Conservation (phyloP, 2,888 invertebrate genomes). For the Tridacna gigas region DNA sequence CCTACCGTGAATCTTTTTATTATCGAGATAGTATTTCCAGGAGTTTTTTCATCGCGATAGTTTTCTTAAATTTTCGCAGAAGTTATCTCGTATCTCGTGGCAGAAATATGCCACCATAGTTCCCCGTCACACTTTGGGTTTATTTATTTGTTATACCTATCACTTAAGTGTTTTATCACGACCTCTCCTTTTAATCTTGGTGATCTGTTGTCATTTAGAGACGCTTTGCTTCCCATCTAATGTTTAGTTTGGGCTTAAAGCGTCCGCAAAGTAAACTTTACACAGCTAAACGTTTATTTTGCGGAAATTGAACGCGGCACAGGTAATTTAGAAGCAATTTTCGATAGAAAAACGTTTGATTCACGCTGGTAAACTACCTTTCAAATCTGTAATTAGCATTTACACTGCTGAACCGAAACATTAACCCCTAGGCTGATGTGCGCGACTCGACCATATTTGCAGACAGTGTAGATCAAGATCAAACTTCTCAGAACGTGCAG, state of each 20-base stretch:
- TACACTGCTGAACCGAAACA: no score
- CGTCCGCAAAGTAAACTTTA: neutral
- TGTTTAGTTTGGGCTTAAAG: slow-evolving; percentile 7
- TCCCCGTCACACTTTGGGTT: neutral
- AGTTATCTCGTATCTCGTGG: no score
- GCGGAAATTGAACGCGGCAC: neutral
- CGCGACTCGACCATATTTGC: no score
- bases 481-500: no score
- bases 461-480: no score
- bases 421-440: no score
- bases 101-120: no score
- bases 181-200: neutral
- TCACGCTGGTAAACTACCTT: neutral
- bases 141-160: slow-evolving; percentile 5
- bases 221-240: slow-evolving; percentile 3
- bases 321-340: slow-evolving; percentile 10
- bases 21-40: no score
- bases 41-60: no score
- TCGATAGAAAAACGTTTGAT: neutral
- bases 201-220: neutral
- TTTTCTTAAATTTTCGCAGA: no score
- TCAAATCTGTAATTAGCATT: neutral
- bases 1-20: no score
- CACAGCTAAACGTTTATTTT: neutral
- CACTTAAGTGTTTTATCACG: slow-evolving; percentile 9